phyloP scores from a whole-genome alignment of 92 coral and sea anemone genomes.

The Porites divaricata region DNA sequence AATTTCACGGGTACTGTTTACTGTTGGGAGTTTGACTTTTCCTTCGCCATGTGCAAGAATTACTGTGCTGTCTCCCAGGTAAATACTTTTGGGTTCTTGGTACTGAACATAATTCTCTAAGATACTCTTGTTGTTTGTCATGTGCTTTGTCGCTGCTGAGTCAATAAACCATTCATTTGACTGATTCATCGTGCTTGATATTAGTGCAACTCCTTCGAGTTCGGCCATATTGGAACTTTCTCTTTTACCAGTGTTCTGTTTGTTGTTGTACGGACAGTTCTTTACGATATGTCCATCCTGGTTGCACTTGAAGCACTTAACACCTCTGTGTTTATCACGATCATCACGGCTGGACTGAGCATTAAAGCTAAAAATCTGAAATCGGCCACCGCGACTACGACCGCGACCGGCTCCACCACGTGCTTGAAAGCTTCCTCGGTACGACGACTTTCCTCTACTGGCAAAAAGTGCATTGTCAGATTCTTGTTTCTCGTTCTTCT shows the following conservation, averaged over 20 bases:
- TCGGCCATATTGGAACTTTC: conserved; percentile 68
- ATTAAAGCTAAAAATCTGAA: no score
- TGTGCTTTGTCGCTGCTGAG: conserved; percentile 62
- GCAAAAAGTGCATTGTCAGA: conserved; percentile 44
- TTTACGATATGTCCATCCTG: neutral
- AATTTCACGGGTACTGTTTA: conserved; percentile 15
- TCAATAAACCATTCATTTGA: conserved; percentile 60
- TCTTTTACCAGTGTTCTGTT: conserved; percentile 21
- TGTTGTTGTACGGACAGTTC: neutral
- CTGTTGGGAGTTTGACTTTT: conserved; percentile 45
- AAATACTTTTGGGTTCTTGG: conserved; percentile 1
- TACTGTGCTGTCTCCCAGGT: no score
- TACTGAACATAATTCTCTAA: conserved; percentile 47
- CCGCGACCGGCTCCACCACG: neutral
- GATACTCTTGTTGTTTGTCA: conserved; percentile 45
- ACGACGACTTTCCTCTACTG: neutral
- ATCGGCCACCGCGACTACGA: neutral
- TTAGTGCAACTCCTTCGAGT: conserved; percentile 60
- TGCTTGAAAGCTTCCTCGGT: neutral
- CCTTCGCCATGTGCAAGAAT: conserved; percentile 54
- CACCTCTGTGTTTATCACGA: neutral
- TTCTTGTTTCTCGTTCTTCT: conserved; percentile 54
- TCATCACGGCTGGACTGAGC: no score
- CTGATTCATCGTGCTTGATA: conserved; percentile 46
- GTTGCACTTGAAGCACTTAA: neutral